Conservation (phyloP, 92 coral and sea anemone species). For the Umimayanthus kanabou region DNA sequence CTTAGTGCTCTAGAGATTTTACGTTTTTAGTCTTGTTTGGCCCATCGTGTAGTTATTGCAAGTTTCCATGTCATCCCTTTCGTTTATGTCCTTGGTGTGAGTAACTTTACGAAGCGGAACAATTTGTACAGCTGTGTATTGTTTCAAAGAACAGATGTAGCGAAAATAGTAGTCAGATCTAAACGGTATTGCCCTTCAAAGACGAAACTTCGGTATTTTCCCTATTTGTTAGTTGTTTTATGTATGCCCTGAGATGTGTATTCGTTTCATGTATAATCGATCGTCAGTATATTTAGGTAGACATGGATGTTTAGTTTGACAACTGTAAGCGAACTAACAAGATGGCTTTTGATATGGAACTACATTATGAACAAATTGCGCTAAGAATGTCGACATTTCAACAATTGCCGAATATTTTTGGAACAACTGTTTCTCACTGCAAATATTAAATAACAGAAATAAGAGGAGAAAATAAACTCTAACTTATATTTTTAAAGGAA, state of each 20-base stretch:
- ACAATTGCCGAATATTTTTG: neutral
- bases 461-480: neutral
- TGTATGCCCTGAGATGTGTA: too few relatives aligned
- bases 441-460: neutral
- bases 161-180: neutral
- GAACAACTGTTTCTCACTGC: neutral
- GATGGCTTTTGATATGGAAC: neutral
- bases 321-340: neutral
- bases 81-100: too few relatives aligned
- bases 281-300: neutral
- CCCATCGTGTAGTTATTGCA: too few relatives aligned
- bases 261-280: neutral
- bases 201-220: too few relatives aligned
- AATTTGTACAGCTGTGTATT: too few relatives aligned
- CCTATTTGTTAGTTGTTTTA: too few relatives aligned
- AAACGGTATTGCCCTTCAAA: too few relatives aligned
- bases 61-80: too few relatives aligned
- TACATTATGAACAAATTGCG: neutral
- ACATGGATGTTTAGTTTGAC: neutral
- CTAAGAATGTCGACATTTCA: neutral
- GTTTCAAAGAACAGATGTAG: too few relatives aligned
- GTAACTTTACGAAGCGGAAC: too few relatives aligned
- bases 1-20: too few relatives aligned
- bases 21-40: too few relatives aligned
- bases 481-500: slow-evolving; percentile 50